Base-by-base conservation (phyloP, 2,113 vertebrate genomes). In the Hymenochirus boettgeri region DNA sequence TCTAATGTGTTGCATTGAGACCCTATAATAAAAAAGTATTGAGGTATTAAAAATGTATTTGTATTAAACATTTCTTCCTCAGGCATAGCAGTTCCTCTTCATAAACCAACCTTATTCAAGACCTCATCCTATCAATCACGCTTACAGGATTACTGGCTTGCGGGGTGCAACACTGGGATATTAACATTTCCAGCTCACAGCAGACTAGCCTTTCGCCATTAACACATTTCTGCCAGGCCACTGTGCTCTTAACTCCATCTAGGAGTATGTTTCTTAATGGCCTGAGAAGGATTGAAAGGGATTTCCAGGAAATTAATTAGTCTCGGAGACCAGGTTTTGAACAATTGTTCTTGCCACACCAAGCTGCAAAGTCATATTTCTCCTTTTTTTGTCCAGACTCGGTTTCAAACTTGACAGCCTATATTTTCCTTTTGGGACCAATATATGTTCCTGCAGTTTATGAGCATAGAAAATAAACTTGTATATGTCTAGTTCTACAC, bases 301-400 rank as follows among this genome's bases (percentile, higher is more conserved):
- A 69, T 69, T 69, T 59, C 65, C 64, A 69, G 65, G 65, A 69
- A 69, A 69, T 69, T 69, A 69, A 69, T 69, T 69, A 60, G 65
- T 69, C 65, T 69, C 65, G 21, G 65, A 60, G 57, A 69, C 65
- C 57, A 37, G 45, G 57, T 60, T 39, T 45, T 7, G 57, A 69
- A 69, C 65, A 69, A 69, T 69, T 69, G 65, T 59, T 60, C 53
- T 60, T 69, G 65, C 65, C 65, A 69, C 65, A 60, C 65, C 57
- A 53, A 53, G 65, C 65, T 29, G 56, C 33, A 27, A 18, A n/a
- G 24, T 46, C 56, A 22, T 69, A 69, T 69, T 51, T 67, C 55
- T 59, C 45, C 56, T 48, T 18, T 48, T 23, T 66, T 37, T 59
- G 45, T 67, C 56, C 56, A 52, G 65, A 31, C 65, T 31, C 8